A percentile compares a stretch with the other conserved stretches of the same genome.
Conservation (phyloP, 2,888 invertebrate species). For the Keiferia lycopersicella region DNA sequence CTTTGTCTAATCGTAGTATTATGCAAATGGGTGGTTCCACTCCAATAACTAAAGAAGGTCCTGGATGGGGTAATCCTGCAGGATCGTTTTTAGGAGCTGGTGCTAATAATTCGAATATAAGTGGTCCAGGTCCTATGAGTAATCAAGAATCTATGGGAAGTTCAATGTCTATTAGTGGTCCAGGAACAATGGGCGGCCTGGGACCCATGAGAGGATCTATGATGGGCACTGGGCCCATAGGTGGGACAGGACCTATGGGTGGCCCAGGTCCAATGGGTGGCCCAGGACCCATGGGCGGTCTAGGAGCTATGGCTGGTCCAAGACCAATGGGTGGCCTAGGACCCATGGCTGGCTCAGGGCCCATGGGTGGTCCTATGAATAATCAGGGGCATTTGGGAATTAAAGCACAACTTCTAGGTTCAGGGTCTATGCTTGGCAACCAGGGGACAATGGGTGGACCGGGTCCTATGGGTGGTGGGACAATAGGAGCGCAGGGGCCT, state of each 20-base stretch:
- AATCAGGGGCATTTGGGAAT: neutral
- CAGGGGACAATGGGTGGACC: conserved; percentile 19
- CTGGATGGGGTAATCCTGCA: neutral
- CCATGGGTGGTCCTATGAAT: neutral
- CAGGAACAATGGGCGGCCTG: conserved; percentile 3
- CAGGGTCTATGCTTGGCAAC: neutral
- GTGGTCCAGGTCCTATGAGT: neutral
- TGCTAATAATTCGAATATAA: neutral
- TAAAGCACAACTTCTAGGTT: neutral
- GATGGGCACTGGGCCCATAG: neutral
- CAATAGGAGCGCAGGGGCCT: conserved; percentile 22
- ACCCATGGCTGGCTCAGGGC: neutral
- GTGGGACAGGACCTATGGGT: neutral
- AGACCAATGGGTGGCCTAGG: neutral
- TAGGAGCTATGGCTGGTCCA: neutral
- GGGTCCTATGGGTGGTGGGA: conserved; percentile 24
- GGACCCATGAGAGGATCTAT: neutral
- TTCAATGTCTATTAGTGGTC: neutral
- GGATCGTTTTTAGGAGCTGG: neutral
- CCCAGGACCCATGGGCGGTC: conserved; percentile 18
- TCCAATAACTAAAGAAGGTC: neutral
- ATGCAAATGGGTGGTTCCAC: neutral
- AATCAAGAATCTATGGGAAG: neutral
- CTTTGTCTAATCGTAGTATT: neutral
- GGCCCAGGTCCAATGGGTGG: conserved; percentile 12